A percentile compares a stretch with the other conserved stretches of the same genome.
These are phyloP conservation scores for Chromobotia macracanthus DNA, from an alignment of 2,797 vertebrate genomes.

Conservation along the genomic window DNA sequence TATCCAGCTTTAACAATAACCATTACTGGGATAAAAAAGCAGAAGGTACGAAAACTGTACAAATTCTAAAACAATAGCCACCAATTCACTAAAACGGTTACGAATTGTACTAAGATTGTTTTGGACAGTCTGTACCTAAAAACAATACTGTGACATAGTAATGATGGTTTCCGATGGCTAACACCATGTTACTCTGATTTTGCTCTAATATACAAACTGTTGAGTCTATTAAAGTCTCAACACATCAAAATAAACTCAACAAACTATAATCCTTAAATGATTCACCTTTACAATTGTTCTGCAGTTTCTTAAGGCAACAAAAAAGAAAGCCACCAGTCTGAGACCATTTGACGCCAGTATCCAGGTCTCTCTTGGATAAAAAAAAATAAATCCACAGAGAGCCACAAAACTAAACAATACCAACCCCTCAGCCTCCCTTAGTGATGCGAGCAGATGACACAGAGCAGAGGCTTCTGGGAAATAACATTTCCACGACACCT, in stretches of 20 bases:
- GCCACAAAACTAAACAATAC: conserved; percentile 10
- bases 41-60: no score
- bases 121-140: no score
- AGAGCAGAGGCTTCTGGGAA: conserved; percentile 18
- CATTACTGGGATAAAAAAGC: no score
- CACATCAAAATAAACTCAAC: neutral
- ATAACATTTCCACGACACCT: conserved; percentile 45
- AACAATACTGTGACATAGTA: no score
- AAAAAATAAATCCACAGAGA: conserved; percentile 22
- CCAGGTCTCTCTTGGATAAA: conserved; percentile 1
- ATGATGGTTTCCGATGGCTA: no score
- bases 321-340: neutral
- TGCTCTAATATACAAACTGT: no score
- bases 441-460: conserved; percentile 19
- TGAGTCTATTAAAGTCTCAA: neutral
- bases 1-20: no score
- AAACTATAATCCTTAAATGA: neutral
- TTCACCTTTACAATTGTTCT: neutral
- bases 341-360: neutral
- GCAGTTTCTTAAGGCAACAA: neutral
- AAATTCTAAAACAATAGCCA: no score
- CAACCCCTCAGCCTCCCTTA: neutral
- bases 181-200: no score
- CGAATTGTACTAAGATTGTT: no score
- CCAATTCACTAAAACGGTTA: no score